These are phyloP conservation scores for Hybos culiciformis DNA, from an alignment of 2,888 invertebrate genomes.

Conservation along the genomic window DNA sequence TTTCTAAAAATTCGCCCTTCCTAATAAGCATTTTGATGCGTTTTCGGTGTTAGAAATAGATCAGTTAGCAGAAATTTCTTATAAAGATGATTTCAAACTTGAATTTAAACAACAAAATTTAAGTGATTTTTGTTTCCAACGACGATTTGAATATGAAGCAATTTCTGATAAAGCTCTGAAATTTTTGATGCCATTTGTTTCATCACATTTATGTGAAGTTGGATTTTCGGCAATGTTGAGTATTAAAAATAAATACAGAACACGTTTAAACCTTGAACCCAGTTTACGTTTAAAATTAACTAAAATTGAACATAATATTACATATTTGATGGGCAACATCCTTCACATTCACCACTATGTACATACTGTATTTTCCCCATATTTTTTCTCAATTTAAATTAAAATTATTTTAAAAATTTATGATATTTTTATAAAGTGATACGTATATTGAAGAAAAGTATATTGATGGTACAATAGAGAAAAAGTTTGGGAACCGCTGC, in stretches of 20 bases:
- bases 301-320: conserved; percentile 1
- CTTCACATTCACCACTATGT: not conserved
- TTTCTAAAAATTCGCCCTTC: not conserved
- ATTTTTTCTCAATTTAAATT: too few species aligned
- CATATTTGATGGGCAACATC: not conserved
- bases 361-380: not conserved
- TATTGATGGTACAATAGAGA: too few species aligned
- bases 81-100: not conserved
- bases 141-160: conserved; percentile 1
- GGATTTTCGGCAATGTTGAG: not conserved
- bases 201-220: not conserved
- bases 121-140: not conserved
- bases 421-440: too few species aligned
- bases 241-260: not conserved
- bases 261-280: not conserved
- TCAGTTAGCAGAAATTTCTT: not conserved
- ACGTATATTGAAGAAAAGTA: too few species aligned
- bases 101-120: not conserved
- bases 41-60: not conserved
- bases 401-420: too few species aligned
- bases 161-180: not conserved
- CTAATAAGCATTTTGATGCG: not conserved
- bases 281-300: conserved; percentile 1
- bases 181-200: not conserved
- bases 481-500: too few species aligned